Conservation (phyloP, 2,797 vertebrate genomes). For the Microchirus variegatus region DNA sequence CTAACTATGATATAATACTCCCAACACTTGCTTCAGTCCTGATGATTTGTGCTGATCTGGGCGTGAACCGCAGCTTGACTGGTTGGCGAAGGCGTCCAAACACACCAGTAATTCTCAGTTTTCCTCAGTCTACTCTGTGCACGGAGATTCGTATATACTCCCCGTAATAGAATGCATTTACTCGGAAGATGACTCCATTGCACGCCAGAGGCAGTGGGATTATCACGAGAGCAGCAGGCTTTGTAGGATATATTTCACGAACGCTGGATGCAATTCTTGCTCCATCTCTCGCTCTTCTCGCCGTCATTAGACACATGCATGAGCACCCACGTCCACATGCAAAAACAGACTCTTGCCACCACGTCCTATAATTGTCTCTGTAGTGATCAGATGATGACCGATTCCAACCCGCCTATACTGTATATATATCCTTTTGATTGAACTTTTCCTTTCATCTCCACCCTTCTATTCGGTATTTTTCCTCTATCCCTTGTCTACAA, state of each 20-base stretch:
- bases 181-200: conserved; percentile 4
- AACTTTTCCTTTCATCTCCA: conserved; percentile 47
- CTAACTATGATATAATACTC: too few relatives aligned
- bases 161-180: neutral
- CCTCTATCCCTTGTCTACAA: neutral
- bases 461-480: conserved; percentile 39
- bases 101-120: neutral
- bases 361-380: conserved; percentile 71
- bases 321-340: conserved; percentile 14
- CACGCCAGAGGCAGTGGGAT: conserved; percentile 20
- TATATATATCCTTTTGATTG: conserved; percentile 51
- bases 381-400: conserved; percentile 66
- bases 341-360: conserved; percentile 37
- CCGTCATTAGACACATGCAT: conserved; percentile 37
- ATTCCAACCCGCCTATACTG: conserved; percentile 48
- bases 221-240: conserved; percentile 32
- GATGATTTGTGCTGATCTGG: too few relatives aligned
- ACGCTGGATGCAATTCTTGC: conserved; percentile 1
- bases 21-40: too few relatives aligned
- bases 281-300: conserved; percentile 17
- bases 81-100: neutral
- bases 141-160: neutral
- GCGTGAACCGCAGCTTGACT: neutral
- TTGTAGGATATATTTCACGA: conserved; percentile 13
- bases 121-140: neutral